Percentiles rank a stretch among this genome's conserved stretches.
Evolutionary conservation across 2,113 vertebrate species (phyloP).

Genomic region (Cacatua alba): DNA sequence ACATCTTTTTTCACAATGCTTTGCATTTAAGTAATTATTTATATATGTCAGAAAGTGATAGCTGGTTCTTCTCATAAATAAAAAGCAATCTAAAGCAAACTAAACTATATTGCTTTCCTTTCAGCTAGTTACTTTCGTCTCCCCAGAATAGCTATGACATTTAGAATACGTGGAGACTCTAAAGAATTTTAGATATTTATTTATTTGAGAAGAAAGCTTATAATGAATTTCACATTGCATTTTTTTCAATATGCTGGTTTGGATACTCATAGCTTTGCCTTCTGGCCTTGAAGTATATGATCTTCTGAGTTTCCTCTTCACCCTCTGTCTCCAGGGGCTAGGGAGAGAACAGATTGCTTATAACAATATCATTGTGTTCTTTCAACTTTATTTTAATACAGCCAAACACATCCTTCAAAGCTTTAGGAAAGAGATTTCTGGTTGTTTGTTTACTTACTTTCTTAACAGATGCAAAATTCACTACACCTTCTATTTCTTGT

Average conservation of each 20-base stretch:
- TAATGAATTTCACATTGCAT: neutral
- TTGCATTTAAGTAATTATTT: neutral
- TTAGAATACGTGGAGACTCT: neutral
- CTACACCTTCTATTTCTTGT: neutral
- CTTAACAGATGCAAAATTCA: neutral
- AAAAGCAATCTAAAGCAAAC: neutral
- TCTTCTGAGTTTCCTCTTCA: neutral
- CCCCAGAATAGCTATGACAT: neutral
- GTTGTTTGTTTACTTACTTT: neutral
- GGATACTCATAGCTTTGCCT: neutral
- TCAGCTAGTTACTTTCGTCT: neutral
- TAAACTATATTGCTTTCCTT: neutral
- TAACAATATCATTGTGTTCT: neutral
- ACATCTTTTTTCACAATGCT: neutral
- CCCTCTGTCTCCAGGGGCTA: neutral
- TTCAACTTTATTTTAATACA: neutral
- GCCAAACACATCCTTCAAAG: neutral
- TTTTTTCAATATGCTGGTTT: neutral
- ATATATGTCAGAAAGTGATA: neutral
- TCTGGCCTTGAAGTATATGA: neutral
- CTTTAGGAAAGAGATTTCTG: neutral
- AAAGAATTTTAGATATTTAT: neutral
- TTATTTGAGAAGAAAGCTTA: neutral
- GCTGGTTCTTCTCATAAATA: neutral
- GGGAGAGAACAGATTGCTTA: neutral